phyloP scores from a whole-genome alignment of 23 tunicate genomes.

The Phallusia fumigata region DNA sequence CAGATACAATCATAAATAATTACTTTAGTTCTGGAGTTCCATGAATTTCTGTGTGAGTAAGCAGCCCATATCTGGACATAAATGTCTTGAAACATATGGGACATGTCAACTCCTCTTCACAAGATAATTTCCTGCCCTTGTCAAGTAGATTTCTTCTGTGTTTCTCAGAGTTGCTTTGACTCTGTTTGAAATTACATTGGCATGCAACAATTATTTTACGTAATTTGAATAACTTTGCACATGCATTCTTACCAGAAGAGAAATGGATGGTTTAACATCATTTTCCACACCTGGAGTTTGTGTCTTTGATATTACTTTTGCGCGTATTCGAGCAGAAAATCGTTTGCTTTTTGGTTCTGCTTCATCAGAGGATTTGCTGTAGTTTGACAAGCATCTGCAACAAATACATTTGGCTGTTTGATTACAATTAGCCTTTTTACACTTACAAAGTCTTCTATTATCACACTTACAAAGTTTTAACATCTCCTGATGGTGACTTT shows the following conservation, averaged over 20 bases:
- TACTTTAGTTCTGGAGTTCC: slow-evolving; percentile 45
- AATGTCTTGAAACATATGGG: slow-evolving; percentile 67
- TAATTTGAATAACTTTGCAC: no score
- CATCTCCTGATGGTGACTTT: background rate
- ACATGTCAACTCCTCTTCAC: slow-evolving; percentile 65
- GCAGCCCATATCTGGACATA: slow-evolving; percentile 79
- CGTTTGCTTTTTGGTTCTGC: background rate
- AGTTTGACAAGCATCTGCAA: background rate
- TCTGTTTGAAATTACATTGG: background rate
- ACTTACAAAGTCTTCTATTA: background rate
- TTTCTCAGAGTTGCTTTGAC: background rate
- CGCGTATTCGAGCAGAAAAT: slow-evolving; percentile 13
- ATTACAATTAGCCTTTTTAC: background rate
- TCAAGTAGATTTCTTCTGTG: background rate
- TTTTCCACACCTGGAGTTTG: background rate
- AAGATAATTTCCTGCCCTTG: slow-evolving; percentile 14
- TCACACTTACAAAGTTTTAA: background rate
- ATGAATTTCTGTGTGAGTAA: slow-evolving; percentile 57
- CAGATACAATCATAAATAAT: background rate
- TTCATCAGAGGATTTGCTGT: slow-evolving; percentile 1
- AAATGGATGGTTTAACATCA: background rate
- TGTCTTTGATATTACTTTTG: slow-evolving; percentile 3
- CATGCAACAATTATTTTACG: background rate
- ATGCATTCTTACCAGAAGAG: background rate
- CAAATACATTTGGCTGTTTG: background rate